Base-by-base conservation (phyloP, 2,888 invertebrate genomes). In the Acanthosoma haemorrhoidale region DNA sequence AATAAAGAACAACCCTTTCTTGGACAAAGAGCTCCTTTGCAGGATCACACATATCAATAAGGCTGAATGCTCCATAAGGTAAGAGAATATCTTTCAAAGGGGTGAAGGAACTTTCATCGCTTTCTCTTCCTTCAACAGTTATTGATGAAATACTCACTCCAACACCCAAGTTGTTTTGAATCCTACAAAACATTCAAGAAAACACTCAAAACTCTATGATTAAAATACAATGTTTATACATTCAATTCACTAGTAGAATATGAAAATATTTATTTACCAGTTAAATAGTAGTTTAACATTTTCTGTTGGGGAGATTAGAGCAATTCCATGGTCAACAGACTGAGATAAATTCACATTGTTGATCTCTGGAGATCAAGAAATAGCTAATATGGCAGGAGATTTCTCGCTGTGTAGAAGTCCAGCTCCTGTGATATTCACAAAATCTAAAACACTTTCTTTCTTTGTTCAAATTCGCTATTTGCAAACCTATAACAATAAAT, bases 41-140 rank as follows among this genome's bases (percentile, higher is more conserved):
- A 1, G 96, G 91, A 78, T 96, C 95, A 80, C 99, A 99, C 75
- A 98, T 95, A 76, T 98, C 96, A 15, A 99, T 88, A 76, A 99
- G 82, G 32, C 98, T 96, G 80, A 96, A 97, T 39, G 96, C 81
- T 77, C 94, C 88, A 78, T 96, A 96, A 0, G 97, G 96, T 9
- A 96, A 84, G 77, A 89, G 89, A 1, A 93, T 81, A 70, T 88
- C 86, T 76, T 88, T 89, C 3, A 96, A 81, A 0, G 96, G 96
- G 1, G 86, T 86, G 77, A 96, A 97, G 74, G 95, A 94, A 11
- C 95, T 91, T 77, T 91, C 88, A 21, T 90, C 89, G 0, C 91
- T 89, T 78, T 92, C 92, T 68, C 92, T 86, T 0, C 93, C 92
- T 82, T 97, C 96, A 2, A 96, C 97, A 61, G 94, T 96, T 70